Conservation (phyloP, 2,797 vertebrate genomes). For the Sebastes umbrosus region DNA sequence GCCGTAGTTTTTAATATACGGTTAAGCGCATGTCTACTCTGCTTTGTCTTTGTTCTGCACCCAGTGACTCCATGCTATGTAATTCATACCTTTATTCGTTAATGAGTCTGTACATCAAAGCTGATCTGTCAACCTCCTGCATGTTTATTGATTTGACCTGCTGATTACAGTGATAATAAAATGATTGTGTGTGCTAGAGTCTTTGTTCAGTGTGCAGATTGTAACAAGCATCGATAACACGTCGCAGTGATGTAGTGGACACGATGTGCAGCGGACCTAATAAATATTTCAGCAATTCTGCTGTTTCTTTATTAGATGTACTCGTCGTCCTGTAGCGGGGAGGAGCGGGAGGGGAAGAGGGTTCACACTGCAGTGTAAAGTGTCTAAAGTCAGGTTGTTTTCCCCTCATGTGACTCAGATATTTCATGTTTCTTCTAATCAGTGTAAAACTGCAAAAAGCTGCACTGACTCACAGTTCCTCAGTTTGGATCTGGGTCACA, state of each 20-base stretch:
- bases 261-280: conserved; percentile 1
- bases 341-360: neutral
- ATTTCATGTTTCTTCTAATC: neutral
- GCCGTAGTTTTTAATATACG: neutral
- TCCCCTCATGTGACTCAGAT: neutral
- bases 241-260: neutral
- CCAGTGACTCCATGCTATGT: neutral
- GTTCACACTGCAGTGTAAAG: neutral
- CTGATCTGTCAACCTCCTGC: neutral
- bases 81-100: neutral
- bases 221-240: neutral
- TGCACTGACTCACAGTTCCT: neutral
- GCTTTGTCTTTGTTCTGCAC: neutral
- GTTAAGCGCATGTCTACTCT: neutral
- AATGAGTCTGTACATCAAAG: neutral
- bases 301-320: conserved; percentile 22
- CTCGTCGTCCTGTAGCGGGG: neutral
- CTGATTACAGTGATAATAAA: neutral
- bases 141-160: neutral
- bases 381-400: neutral
- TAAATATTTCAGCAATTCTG: conserved; percentile 16
- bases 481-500: neutral
- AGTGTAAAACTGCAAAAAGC: neutral
- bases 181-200: neutral
- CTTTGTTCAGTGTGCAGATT: neutral